phyloP scores from a whole-genome alignment of 2,888 invertebrate genomes.

The Acrobasis consociella region DNA sequence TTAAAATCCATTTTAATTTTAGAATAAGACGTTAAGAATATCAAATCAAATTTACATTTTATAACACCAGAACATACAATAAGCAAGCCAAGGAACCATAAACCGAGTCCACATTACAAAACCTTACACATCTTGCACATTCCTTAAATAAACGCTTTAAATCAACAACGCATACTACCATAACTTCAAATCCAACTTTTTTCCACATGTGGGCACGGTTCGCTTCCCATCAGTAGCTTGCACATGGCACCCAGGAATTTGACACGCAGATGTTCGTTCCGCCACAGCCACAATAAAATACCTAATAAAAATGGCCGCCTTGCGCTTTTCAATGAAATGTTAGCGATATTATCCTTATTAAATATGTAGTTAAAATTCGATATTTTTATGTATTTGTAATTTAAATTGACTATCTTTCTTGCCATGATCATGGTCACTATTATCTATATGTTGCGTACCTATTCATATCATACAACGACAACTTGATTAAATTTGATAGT shows the following conservation, averaged over 20 bases:
- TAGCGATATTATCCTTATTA: conserved; percentile 26
- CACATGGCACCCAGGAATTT: conserved; percentile 80
- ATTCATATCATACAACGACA: too few relatives aligned
- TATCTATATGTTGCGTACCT: too few relatives aligned
- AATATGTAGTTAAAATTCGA: conserved; percentile 1
- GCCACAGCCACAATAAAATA: conserved; percentile 70
- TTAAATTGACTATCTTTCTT: neutral
- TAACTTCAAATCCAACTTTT: conserved; percentile 52
- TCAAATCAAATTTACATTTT: conserved; percentile 3
- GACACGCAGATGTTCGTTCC: conserved; percentile 80
- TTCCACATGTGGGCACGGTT: conserved; percentile 67
- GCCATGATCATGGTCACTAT: neutral
- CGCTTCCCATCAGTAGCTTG: conserved; percentile 73
- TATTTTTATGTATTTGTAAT: neutral
- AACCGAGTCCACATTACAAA: conserved; percentile 18
- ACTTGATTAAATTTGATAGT: too few relatives aligned
- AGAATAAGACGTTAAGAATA: neutral
- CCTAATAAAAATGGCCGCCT: conserved; percentile 64
- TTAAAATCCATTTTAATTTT: neutral
- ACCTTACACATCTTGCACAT: conserved; percentile 17
- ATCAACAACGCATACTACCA: conserved; percentile 35
- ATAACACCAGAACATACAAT: neutral
- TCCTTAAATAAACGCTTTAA: conserved; percentile 24
- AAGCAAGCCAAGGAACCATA: conserved; percentile 9
- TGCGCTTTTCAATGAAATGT: conserved; percentile 45